Conservation (phyloP, 2,113 vertebrate genomes). For the Rhombomys opimus region DNA sequence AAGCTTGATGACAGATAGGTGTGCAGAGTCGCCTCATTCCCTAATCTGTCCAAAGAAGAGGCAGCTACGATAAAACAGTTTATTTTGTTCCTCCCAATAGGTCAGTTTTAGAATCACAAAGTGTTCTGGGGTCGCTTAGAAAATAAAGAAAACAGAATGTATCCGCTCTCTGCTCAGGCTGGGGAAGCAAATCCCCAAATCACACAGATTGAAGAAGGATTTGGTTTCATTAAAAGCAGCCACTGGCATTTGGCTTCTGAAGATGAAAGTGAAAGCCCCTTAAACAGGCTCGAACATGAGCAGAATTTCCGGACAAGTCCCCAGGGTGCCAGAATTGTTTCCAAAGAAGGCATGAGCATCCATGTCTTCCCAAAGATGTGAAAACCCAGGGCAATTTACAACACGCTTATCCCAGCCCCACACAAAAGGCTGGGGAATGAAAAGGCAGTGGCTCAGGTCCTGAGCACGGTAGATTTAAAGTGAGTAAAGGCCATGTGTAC, state of each 20-base stretch:
- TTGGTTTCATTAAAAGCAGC: conserved; percentile 84
- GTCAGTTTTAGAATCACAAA: conserved; percentile 82
- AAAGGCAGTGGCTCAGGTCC: neutral
- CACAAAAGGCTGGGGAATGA: neutral
- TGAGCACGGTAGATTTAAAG: neutral
- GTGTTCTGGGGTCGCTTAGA: conserved; percentile 77
- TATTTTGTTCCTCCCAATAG: conserved; percentile 79
- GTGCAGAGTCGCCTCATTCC: conserved; percentile 41
- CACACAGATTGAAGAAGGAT: conserved; percentile 80
- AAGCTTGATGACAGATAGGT: conserved; percentile 12
- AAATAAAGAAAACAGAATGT: conserved; percentile 82
- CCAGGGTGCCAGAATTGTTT: conserved; percentile 72
- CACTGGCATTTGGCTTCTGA: conserved; percentile 79
- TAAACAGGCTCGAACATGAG: conserved; percentile 80
- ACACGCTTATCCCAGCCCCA: neutral
- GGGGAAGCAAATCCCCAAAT: conserved; percentile 82
- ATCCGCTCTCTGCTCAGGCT: conserved; percentile 68
- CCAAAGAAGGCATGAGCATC: conserved; percentile 63
- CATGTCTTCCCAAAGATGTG: conserved; percentile 65
- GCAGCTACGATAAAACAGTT: conserved; percentile 66
- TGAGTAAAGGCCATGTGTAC: neutral
- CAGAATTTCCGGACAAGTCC: conserved; percentile 77
- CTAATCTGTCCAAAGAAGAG: conserved; percentile 30
- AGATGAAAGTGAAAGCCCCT: conserved; percentile 83
- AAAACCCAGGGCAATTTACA: conserved; percentile 33